phyloP scores from a whole-genome alignment of 2,888 invertebrate genomes.

The Trichacis sp. region DNA sequence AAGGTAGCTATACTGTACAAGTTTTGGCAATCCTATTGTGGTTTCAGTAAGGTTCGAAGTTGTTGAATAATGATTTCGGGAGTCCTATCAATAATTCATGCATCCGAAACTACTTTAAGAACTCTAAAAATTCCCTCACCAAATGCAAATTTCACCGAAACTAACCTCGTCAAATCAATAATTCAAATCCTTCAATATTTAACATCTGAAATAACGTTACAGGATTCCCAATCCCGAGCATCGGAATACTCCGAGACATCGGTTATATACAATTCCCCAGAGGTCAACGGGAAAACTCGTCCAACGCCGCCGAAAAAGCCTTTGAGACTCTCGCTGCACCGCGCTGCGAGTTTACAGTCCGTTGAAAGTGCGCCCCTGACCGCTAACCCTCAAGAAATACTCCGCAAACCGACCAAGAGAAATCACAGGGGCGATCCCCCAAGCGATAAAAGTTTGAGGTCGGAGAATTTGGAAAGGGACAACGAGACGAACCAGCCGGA shows the following conservation, averaged over 20 bases:
- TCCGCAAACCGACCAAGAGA: conserved; percentile 74
- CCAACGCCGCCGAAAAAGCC: conserved; percentile 90
- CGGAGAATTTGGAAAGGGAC: conserved; percentile 47
- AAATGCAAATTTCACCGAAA: no score
- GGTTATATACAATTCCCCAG: conserved; percentile 56
- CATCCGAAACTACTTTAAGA: no score
- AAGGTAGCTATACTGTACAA: no score
- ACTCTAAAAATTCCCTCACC: no score
- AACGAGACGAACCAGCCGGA: conserved; percentile 46
- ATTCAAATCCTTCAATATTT: no score
- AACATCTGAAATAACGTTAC: conserved; percentile 15
- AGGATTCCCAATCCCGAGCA: conserved; percentile 58
- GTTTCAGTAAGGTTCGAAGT: no score
- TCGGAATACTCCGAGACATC: conserved; percentile 56
- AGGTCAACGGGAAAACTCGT: conserved; percentile 70
- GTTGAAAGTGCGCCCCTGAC: conserved; percentile 70
- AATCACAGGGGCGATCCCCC: conserved; percentile 71
- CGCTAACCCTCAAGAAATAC: conserved; percentile 50
- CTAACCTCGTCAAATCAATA: no score
- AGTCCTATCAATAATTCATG: no score
- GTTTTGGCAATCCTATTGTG: no score
- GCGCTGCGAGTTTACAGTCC: conserved; percentile 85
- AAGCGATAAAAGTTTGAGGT: conserved; percentile 46
- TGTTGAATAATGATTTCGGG: no score
- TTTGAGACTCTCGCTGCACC: conserved; percentile 82